These are phyloP conservation scores for Erpetoichthys calabaricus DNA, from an alignment of 2,797 vertebrate species.

Conservation along the genomic window DNA sequence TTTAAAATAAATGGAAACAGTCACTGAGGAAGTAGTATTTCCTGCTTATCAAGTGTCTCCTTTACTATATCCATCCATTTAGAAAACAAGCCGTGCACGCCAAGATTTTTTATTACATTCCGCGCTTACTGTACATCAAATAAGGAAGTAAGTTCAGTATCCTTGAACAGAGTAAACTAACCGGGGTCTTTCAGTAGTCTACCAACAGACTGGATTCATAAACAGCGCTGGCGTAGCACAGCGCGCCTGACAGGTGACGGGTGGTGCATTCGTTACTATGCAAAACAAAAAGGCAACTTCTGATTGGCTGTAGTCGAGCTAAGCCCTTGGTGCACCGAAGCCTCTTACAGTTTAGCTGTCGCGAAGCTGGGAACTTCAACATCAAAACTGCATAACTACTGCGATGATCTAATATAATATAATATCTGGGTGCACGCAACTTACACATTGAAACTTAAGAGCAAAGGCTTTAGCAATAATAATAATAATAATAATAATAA, in stretches of 20 bases:
- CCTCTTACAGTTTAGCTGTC: too few species aligned
- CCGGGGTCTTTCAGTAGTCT: not conserved
- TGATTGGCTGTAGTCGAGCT: conserved; percentile 6
- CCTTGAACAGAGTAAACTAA: conserved; percentile 1
- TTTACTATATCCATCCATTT: not conserved
- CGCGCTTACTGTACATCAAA: not conserved
- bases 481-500: too few species aligned
- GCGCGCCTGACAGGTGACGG: conserved; percentile 8
- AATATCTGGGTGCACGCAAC: too few species aligned
- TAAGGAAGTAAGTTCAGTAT: conserved; percentile 6
- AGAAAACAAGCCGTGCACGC: not conserved
- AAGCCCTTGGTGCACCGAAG: not conserved
- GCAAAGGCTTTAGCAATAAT: too few species aligned
- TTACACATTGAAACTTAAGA: too few species aligned
- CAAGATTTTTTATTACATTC: not conserved
- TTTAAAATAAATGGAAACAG: not conserved
- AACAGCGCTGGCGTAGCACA: not conserved
- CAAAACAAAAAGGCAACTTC: conserved; percentile 14
- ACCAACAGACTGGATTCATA: conserved; percentile 2
- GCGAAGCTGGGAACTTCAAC: too few species aligned
- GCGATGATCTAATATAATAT: too few species aligned
- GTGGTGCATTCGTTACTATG: conserved; percentile 13
- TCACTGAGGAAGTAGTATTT: too few species aligned
- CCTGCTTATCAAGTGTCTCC: not conserved
- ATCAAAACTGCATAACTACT: too few species aligned